These are phyloP conservation scores for Steatornis caripensis DNA, from an alignment of 2,113 vertebrate genomes.

Conservation along the genomic window DNA sequence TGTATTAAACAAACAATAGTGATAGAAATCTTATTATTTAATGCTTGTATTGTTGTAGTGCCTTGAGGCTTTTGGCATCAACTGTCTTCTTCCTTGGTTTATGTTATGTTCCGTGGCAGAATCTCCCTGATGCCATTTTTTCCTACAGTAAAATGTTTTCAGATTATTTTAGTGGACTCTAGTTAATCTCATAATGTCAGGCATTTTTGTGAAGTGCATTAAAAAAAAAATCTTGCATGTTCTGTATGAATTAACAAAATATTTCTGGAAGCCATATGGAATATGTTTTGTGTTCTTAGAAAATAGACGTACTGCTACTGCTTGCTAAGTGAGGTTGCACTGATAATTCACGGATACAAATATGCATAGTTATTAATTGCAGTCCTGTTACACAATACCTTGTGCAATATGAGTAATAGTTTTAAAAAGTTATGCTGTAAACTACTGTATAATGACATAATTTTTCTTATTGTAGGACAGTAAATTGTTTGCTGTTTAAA, in stretches of 20 bases:
- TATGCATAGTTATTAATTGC: not conserved
- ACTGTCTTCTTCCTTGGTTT: not conserved
- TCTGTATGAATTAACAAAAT: not conserved
- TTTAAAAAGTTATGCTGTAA: not conserved
- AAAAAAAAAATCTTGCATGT: not conserved
- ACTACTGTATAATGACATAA: not conserved
- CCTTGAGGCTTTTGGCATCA: constrained; percentile 22
- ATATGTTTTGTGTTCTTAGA: not conserved
- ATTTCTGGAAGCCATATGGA: not conserved
- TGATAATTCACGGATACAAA: not conserved
- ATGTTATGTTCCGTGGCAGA: not conserved
- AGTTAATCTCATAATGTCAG: not conserved
- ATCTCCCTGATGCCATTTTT: not conserved
- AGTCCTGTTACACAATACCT: not conserved
- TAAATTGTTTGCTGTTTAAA: not conserved
- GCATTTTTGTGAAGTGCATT: not conserved
- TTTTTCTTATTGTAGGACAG: not conserved
- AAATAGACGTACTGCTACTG: not conserved
- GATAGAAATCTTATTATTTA: constrained; percentile 54
- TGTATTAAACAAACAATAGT: constrained; percentile 43
- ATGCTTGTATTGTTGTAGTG: constrained; percentile 8
- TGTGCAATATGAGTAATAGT: not conserved
- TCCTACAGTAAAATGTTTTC: not conserved
- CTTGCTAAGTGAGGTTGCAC: not conserved
- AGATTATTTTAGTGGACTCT: not conserved